These are phyloP conservation scores for Andrena hattorfiana DNA, from an alignment of 2,888 invertebrate genomes.

Conservation along the genomic window DNA sequence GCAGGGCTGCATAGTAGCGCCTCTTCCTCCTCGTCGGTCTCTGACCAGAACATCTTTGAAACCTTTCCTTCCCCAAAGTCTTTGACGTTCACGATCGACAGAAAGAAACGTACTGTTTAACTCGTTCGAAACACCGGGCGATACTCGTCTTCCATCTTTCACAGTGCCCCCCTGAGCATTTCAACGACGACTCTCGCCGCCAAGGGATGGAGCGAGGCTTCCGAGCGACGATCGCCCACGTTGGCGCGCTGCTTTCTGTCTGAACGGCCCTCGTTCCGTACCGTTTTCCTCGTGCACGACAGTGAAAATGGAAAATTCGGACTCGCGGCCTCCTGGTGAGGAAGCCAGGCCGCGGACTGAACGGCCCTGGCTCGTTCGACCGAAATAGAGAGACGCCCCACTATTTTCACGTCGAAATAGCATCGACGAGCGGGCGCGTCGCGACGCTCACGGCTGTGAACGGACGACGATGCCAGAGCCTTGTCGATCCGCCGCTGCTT, in stretches of 20 bases:
- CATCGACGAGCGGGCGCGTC: conserved; percentile 58
- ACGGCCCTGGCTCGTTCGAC: conserved; percentile 79
- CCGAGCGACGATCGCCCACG: neutral
- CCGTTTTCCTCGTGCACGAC: conserved; percentile 1
- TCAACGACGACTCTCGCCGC: neutral
- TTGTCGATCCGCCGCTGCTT: conserved; percentile 57
- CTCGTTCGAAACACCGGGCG: conserved; percentile 21
- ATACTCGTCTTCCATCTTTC: neutral
- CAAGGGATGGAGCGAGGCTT: neutral
- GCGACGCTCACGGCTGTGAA: conserved; percentile 53
- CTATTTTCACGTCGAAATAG: conserved; percentile 74
- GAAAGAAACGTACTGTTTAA: neutral
- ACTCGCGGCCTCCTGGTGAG: conserved; percentile 73
- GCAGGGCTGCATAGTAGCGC: conserved; percentile 95
- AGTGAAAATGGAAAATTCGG: conserved; percentile 39
- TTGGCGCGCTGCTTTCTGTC: neutral
- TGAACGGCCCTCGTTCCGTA: neutral
- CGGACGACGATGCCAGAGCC: conserved; percentile 59
- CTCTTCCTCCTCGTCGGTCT: conserved; percentile 93
- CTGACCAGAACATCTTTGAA: conserved; percentile 91
- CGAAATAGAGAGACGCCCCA: conserved; percentile 82
- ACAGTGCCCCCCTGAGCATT: conserved; percentile 17
- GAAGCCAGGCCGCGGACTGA: conserved; percentile 81
- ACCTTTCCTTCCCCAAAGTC: neutral
- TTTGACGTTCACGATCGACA: neutral